Evolutionary conservation across 2,113 vertebrate genomes (phyloP).

Genomic region (Anas platyrhynchos): DNA sequence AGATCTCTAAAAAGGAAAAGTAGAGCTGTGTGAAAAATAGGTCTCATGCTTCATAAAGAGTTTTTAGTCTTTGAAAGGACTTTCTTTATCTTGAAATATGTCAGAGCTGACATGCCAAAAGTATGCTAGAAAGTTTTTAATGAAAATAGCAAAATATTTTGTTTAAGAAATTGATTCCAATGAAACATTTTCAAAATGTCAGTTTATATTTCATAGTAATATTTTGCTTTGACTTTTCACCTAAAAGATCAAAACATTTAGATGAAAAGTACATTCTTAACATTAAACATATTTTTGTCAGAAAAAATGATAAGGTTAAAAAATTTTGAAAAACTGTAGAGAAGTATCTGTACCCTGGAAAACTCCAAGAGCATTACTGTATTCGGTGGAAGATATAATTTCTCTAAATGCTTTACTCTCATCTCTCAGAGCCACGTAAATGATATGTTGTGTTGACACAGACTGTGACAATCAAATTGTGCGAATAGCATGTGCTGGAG

Average conservation of each 20-base stretch:
- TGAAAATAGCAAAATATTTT: not conserved
- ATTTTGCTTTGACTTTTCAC: not conserved
- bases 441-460: not conserved
- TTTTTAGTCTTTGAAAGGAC: not conserved
- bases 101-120: not conserved
- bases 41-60: not conserved
- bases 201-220: not conserved
- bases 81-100: conserved; percentile 10
- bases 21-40: not conserved
- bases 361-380: not conserved
- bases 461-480: not conserved
- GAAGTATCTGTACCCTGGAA: not conserved
- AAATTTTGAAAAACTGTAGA: not conserved
- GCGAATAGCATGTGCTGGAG: not conserved
- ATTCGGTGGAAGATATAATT: not conserved
- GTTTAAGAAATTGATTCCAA: conserved; percentile 5
- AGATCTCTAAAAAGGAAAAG: not conserved
- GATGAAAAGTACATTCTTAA: not conserved
- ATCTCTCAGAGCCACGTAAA: not conserved
- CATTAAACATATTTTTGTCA: not conserved
- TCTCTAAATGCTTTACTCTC: not conserved
- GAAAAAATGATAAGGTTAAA: not conserved
- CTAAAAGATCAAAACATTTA: not conserved
- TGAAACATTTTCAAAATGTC: not conserved
- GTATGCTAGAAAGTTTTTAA: not conserved